Percentiles rank a stretch among this genome's conserved stretches.
Evolutionary conservation across 2,113 vertebrate genomes (phyloP).

Genomic region (Steatornis caripensis): DNA sequence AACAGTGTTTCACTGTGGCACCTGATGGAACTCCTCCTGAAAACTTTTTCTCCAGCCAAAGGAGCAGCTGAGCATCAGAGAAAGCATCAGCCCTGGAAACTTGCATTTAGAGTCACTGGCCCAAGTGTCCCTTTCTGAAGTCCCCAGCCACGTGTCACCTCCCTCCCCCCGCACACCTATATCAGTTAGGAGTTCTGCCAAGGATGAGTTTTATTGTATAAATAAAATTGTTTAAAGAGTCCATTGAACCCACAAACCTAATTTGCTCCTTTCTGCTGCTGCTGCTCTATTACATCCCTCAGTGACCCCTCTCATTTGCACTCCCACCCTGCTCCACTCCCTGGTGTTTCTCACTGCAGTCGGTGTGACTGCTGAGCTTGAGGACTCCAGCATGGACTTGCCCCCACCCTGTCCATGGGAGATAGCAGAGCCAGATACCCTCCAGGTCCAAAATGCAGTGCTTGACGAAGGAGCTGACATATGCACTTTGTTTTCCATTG

Average conservation of each 20-base stretch:
- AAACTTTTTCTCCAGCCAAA: background rate
- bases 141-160: background rate
- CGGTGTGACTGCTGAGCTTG: rapidly evolving
- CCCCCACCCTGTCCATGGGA: background rate
- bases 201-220: background rate
- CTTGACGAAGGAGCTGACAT: background rate
- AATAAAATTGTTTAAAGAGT: no score
- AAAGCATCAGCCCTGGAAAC: background rate
- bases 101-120: background rate
- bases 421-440: background rate
- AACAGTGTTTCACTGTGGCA: background rate
- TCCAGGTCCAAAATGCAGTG: background rate
- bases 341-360: background rate
- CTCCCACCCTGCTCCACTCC: background rate
- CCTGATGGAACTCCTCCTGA: background rate
- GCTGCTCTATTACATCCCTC: background rate
- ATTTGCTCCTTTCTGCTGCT: background rate
- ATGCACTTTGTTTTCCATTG: background rate
- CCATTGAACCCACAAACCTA: no score
- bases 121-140: background rate
- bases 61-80: background rate
- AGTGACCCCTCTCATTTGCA: background rate
- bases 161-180: background rate
- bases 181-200: background rate
- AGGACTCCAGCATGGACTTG: background rate